A percentile compares a stretch with the other conserved stretches of the same genome.
These are phyloP conservation scores for Tachina fera DNA, from an alignment of 2,888 invertebrate species.

Conservation along the genomic window DNA sequence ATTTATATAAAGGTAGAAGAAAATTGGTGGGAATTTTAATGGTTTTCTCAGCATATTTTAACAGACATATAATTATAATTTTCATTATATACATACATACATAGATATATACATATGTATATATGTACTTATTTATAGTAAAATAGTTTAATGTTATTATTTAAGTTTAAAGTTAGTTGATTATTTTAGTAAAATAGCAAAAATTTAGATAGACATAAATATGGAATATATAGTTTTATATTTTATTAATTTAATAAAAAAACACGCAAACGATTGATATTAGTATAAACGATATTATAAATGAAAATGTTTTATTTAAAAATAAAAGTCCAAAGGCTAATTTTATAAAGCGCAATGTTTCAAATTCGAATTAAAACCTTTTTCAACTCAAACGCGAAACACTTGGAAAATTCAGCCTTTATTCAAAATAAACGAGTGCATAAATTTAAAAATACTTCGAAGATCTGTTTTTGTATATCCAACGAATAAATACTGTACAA, in stretches of 20 bases:
- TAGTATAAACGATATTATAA: background rate
- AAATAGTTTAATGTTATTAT: conserved; percentile 7
- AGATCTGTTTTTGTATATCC: background rate
- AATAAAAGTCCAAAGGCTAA: background rate
- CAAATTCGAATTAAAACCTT: too few relatives aligned
- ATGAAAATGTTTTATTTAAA: background rate
- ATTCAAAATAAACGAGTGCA: background rate
- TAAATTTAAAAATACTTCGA: background rate
- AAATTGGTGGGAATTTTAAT: background rate
- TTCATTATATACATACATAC: background rate
- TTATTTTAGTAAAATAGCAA: background rate
- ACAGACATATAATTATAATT: background rate
- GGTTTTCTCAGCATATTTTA: background rate
- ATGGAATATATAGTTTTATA: too few relatives aligned
- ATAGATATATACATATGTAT: too few relatives aligned
- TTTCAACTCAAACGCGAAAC: background rate
- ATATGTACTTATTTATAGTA: too few relatives aligned
- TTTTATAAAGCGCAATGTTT: too few relatives aligned
- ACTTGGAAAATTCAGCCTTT: background rate
- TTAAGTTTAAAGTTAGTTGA: background rate
- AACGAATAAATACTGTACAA: background rate
- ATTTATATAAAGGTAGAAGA: background rate
- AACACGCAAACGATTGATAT: too few relatives aligned
- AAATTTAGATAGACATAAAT: too few relatives aligned
- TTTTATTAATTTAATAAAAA: too few relatives aligned